Conservation (phyloP, 2,113 vertebrate species). For the Scomber colias region DNA sequence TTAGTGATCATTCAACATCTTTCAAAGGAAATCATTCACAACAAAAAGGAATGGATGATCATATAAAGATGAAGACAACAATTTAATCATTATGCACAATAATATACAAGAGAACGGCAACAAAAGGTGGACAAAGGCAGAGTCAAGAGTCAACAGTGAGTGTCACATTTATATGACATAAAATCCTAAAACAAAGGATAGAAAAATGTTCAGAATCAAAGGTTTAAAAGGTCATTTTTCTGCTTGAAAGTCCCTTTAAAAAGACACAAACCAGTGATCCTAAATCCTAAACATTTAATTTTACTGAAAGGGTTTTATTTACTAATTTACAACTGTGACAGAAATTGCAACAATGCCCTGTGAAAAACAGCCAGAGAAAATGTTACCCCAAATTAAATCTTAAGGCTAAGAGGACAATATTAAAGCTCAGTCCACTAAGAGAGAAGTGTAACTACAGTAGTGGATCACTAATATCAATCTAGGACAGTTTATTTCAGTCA, state of each 20-base stretch:
- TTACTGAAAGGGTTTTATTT: background rate
- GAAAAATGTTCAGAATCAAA: background rate
- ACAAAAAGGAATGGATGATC: background rate
- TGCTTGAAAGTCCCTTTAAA: background rate
- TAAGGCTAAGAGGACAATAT: background rate
- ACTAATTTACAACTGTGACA: too few species aligned
- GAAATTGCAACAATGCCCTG: too few species aligned
- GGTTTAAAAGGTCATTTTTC: background rate
- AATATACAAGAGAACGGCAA: slow-evolving; percentile 27
- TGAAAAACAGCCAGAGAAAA: background rate
- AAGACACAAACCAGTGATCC: background rate
- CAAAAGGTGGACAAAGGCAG: slow-evolving; percentile 8
- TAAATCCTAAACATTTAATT: too few species aligned
- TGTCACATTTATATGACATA: background rate
- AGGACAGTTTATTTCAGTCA: background rate
- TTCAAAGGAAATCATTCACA: background rate
- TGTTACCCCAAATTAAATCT: background rate
- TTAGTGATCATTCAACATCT: background rate
- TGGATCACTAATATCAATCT: background rate
- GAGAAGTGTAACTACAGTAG: background rate
- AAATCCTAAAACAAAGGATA: background rate
- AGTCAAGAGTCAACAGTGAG: too few species aligned
- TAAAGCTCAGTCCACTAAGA: too few species aligned
- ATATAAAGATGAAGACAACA: background rate
- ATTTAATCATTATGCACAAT: slow-evolving; percentile 12